phyloP scores from a whole-genome alignment of 1,140 invertebrate genomes.

The Stratiolaelaps scimitus region DNA sequence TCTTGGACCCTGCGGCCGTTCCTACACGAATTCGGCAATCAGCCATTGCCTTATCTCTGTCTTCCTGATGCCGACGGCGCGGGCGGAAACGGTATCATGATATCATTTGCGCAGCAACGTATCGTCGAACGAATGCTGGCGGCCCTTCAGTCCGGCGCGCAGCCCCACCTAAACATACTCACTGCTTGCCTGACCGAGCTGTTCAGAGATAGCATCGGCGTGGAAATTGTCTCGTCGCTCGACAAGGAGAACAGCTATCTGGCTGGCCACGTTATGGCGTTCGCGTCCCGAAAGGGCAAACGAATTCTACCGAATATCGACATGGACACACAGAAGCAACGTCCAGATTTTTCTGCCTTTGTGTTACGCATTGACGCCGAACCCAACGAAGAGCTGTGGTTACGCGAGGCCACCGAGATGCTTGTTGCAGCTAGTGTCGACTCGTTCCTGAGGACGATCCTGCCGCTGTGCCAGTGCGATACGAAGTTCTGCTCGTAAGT shows the following conservation, averaged over 20 bases:
- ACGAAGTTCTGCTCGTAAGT: slow-evolving; percentile 1
- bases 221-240: background rate
- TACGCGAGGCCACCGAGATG: background rate
- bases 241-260: background rate
- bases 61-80: background rate
- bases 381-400: background rate
- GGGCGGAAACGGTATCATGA: background rate
- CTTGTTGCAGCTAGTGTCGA: background rate
- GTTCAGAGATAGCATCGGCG: background rate
- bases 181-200: background rate
- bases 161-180: background rate
- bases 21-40: slow-evolving; percentile 1
- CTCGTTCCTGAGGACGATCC: background rate
- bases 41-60: background rate
- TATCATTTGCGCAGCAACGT: slow-evolving; percentile 10
- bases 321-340: background rate
- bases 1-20: slow-evolving; percentile 21
- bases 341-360: background rate
- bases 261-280: background rate
- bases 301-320: background rate
- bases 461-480: background rate
- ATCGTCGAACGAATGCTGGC: background rate
- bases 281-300: background rate
- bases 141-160: background rate
- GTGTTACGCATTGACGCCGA: background rate